Evolutionary conservation across 2,888 invertebrate genomes (phyloP).

Genomic region (Microctonus aethiopoides): DNA sequence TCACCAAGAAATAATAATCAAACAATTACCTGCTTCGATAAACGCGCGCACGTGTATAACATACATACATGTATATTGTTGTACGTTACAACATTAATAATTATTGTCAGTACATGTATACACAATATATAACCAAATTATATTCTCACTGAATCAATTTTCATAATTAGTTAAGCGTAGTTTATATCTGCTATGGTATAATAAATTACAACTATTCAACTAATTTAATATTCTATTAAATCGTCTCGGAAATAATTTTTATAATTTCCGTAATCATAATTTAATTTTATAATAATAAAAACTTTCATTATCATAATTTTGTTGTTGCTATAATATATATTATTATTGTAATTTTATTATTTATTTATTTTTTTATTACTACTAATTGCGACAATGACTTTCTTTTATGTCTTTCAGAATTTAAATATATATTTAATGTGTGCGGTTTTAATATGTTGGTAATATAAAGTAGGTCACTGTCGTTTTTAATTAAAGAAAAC

Average conservation of each 20-base stretch:
- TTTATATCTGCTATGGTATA: neutral
- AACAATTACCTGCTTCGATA: constrained; percentile 35
- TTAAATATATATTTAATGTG: neutral
- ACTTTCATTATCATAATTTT: neutral
- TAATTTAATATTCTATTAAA: neutral
- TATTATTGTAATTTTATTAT: constrained; percentile 14
- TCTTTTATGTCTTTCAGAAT: neutral
- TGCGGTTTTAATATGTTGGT: neutral
- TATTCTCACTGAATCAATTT: neutral
- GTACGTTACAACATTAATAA: constrained; percentile 5
- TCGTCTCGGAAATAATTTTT: constrained; percentile 13
- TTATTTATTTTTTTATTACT: constrained; percentile 18
- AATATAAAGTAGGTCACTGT: constrained; percentile 58
- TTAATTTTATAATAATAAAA: neutral
- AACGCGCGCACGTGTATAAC: constrained; percentile 26
- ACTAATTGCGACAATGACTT: neutral
- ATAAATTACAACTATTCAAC: neutral
- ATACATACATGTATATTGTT: constrained; percentile 40
- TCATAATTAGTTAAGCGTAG: constrained; percentile 19
- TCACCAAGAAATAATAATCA: constrained; percentile 64
- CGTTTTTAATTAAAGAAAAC: constrained; percentile 53
- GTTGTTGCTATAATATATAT: neutral
- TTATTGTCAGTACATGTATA: neutral
- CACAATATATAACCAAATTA: neutral
- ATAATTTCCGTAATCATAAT: constrained; percentile 17